A percentile compares a stretch with the other conserved stretches of the same genome.
phyloP scores from a whole-genome alignment of 1,140 invertebrate genomes.

The Temnothorax curvispinosus region DNA sequence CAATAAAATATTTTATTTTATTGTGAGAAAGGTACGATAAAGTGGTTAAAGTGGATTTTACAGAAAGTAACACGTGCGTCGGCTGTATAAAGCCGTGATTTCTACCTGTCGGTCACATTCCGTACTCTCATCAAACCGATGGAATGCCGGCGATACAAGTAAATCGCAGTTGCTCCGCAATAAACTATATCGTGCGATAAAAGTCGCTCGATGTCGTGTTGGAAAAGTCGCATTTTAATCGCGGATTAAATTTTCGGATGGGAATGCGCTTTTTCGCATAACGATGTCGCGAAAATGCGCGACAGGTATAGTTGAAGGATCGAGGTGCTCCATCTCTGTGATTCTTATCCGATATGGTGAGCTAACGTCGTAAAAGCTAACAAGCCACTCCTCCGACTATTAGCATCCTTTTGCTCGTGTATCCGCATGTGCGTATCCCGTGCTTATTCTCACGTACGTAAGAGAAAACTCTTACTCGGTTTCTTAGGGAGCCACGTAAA shows the following conservation, averaged over 20 bases:
- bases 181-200: slow-evolving; percentile 35
- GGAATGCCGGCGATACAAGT: slow-evolving; percentile 27
- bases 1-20: slow-evolving; percentile 15
- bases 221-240: neutral
- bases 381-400: slow-evolving; percentile 50
- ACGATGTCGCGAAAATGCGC: neutral
- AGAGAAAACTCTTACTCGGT: slow-evolving; percentile 18
- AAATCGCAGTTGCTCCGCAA: slow-evolving; percentile 13
- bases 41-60: slow-evolving; percentile 11
- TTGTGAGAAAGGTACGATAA: neutral
- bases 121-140: neutral
- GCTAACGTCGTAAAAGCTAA: slow-evolving; percentile 45
- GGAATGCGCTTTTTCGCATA: neutral
- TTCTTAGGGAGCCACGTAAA: neutral
- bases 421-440: slow-evolving; percentile 39
- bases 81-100: neutral
- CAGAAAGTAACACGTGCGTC: neutral
- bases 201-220: neutral
- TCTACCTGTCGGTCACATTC: slow-evolving; percentile 25
- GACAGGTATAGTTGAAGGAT: neutral
- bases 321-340: neutral
- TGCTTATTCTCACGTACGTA: slow-evolving; percentile 19
- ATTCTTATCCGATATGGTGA: slow-evolving; percentile 33
- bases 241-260: neutral
- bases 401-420: slow-evolving; percentile 50